Base-by-base conservation (phyloP, 1,140 invertebrate species). In the Pseudomyrmex cubaensis region DNA sequence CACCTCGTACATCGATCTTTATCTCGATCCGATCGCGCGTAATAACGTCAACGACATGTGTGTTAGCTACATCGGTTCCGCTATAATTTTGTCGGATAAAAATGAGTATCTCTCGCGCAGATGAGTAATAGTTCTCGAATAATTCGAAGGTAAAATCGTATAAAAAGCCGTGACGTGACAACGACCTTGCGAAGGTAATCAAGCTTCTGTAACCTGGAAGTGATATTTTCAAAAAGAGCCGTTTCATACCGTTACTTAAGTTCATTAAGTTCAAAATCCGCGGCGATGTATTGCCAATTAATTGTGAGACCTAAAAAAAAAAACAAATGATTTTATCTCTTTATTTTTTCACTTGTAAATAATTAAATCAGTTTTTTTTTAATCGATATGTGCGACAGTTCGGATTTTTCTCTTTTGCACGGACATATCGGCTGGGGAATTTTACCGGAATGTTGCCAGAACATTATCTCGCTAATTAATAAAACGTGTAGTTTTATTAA, bases 221-320 rank as follows among this genome's bases (percentile, higher is more conserved):
- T 48, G 20, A 78, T 54, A 22, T 78, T 69, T 70, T 7, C 9
- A 48, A 67, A 56, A 46, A 13, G 35, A 35, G 35, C 57, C 2
- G 17, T 57, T 10, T 7, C 69, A 46, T 17, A 52, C 48, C 48
- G 59, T 20, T 66, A 35, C 66, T 70, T 57, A 57, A 69, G 5
- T 4, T 10, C 9, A 50, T 50, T 50, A 50, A 50, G 12, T 78
- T 70, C 35, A 35, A 48, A 57, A 70, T 22, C 17, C 17, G 12
- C 25, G 8, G 10, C n/a, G 62, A 1, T 12, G 4, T 10, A 15
- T 22, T n/a, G 25, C 15, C 35, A 17, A 25, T 2, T 52, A 64
- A 76, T 75, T 63, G 17, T 2, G 46, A 44, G 44, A 75, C 25
- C 50, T 64, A 75, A 69, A 73, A 20, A 35, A 35, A 35, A 35